Percentiles rank a stretch among this genome's conserved stretches.
Conservation (phyloP, 2,888 invertebrate species). For the Isoperla grammatica region DNA sequence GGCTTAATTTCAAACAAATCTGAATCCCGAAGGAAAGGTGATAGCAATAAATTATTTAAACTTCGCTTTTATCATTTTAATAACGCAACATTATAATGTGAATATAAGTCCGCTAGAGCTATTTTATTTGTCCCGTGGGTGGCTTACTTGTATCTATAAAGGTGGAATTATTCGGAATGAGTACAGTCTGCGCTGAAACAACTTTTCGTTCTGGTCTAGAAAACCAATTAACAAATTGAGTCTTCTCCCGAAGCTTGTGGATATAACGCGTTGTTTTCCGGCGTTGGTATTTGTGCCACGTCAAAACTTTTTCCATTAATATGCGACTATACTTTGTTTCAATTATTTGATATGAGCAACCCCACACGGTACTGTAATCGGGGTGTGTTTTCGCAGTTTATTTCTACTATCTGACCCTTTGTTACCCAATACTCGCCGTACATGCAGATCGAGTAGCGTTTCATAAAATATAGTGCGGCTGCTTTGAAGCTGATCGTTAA, state of each 20-base stretch:
- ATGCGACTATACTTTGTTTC: neutral
- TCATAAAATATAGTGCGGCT: no score
- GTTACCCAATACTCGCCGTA: no score
- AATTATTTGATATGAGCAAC: neutral
- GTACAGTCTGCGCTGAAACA: slow-evolving; percentile 7
- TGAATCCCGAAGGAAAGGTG: slow-evolving; percentile 3
- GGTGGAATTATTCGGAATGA: slow-evolving; percentile 10
- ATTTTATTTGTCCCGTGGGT: slow-evolving; percentile 15
- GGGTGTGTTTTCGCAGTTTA: no score
- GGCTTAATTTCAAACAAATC: no score
- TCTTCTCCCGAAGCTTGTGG: neutral
- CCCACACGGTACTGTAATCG: no score
- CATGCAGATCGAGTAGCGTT: no score
- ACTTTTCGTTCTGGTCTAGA: neutral
- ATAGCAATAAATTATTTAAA: slow-evolving; percentile 9
- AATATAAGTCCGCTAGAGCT: slow-evolving; percentile 16
- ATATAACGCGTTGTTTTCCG: no score
- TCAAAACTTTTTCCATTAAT: slow-evolving; percentile 9
- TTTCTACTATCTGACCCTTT: no score
- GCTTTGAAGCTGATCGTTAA: no score
- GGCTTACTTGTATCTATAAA: slow-evolving; percentile 16
- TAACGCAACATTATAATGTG: slow-evolving; percentile 18
- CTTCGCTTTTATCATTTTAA: slow-evolving; percentile 18
- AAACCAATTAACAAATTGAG: neutral
- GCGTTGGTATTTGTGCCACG: neutral